These are phyloP conservation scores for Sitophilus oryzae DNA, from an alignment of 1,140 invertebrate species.

Conservation along the genomic window DNA sequence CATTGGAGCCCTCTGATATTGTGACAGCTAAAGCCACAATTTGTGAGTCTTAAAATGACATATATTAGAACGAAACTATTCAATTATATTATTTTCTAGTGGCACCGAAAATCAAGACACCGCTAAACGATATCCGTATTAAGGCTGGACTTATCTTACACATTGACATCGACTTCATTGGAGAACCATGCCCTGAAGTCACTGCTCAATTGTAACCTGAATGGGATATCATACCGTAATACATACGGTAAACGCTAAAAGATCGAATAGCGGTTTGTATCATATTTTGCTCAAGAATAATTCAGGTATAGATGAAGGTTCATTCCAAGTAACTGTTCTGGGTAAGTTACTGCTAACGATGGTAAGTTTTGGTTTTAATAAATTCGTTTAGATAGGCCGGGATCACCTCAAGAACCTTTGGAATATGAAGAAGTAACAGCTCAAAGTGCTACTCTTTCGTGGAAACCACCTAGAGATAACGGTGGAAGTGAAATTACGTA, in stretches of 20 bases:
- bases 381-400: conserved; percentile 71
- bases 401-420: conserved; percentile 79
- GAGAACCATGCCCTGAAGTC: conserved; percentile 81
- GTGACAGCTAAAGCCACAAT: conserved; percentile 81
- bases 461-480: conserved; percentile 91
- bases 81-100: conserved; percentile 52
- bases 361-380: no score
- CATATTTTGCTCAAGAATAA: conserved; percentile 76
- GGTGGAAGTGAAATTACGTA: conserved; percentile 89
- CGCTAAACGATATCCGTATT: conserved; percentile 78
- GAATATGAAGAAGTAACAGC: conserved; percentile 90
- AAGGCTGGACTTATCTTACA: conserved; percentile 91
- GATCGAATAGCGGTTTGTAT: conserved; percentile 79
- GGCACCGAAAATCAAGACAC: conserved; percentile 87
- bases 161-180: conserved; percentile 87
- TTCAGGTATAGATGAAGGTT: conserved; percentile 84
- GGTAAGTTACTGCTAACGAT: conserved; percentile 47
- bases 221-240: conserved; percentile 88
- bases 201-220: conserved; percentile 76
- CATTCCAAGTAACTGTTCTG: conserved; percentile 79
- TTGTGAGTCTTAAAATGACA: conserved; percentile 52
- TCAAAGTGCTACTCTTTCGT: conserved; percentile 88
- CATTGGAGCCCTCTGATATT: conserved; percentile 86
- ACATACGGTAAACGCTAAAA: conserved; percentile 82
- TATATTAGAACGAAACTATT: no score